A percentile compares a stretch with the other conserved stretches of the same genome.
phyloP scores from a whole-genome alignment of 2,113 vertebrate species.

The Corythornis madagascariensis region DNA sequence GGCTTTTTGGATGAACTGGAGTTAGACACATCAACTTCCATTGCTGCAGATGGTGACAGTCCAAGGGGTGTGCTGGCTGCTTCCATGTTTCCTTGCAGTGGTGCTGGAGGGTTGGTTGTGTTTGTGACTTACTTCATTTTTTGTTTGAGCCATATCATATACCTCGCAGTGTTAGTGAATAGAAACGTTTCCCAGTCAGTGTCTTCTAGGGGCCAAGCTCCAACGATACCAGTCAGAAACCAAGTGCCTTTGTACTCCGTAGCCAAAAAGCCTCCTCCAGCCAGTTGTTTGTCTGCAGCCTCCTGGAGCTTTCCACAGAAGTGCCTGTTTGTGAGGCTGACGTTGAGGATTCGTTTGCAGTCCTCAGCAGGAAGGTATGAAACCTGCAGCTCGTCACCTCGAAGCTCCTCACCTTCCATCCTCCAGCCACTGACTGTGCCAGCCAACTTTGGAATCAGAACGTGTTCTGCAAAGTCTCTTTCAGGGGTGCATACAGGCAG shows the following conservation, averaged over 20 bases:
- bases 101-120: not conserved
- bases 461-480: constrained; percentile 85
- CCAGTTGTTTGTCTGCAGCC: not conserved
- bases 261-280: constrained; percentile 77
- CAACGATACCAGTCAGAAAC: constrained; percentile 86
- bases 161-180: constrained; percentile 86
- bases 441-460: constrained; percentile 77
- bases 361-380: constrained; percentile 72
- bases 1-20: not conserved
- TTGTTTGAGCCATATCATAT: constrained; percentile 81
- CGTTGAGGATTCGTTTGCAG: constrained; percentile 75
- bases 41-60: not conserved
- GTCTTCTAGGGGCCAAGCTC: constrained; percentile 27
- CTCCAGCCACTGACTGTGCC: constrained; percentile 66
- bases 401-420: not conserved
- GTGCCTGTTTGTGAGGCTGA: constrained; percentile 84
- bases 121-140: constrained; percentile 37
- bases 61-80: not conserved
- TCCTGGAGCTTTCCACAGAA: constrained; percentile 77
- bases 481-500: constrained; percentile 84
- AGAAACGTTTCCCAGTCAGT: constrained; percentile 50
- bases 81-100: not conserved
- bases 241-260: constrained; percentile 79
- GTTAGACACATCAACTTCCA: not conserved
- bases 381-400: not conserved